Percentiles rank a stretch among this genome's conserved stretches.
Evolutionary conservation across 2,113 vertebrate genomes (phyloP).

Genomic region (Leptocoma aspasia): DNA sequence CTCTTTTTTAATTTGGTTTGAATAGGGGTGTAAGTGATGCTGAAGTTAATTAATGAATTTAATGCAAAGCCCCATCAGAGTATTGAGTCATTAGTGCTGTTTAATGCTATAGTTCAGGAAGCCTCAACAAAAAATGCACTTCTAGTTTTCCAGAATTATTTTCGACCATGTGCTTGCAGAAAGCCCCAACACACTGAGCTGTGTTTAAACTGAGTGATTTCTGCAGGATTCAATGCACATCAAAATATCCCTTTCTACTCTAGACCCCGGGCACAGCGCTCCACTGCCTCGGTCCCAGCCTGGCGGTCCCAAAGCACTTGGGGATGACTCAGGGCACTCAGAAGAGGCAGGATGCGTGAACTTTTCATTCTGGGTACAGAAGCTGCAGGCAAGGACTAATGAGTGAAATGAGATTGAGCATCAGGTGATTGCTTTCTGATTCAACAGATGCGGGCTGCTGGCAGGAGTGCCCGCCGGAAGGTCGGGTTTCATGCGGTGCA

Average conservation of each 20-base stretch:
- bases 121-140: not conserved
- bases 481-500: not conserved
- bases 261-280: accelerated
- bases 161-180: accelerated
- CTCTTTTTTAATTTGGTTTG: not conserved
- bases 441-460: not conserved
- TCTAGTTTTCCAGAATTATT: not conserved
- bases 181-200: not conserved
- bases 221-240: not conserved
- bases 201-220: not conserved
- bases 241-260: not conserved
- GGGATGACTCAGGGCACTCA: not conserved
- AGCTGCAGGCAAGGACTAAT: not conserved
- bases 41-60: not conserved
- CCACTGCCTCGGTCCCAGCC: not conserved
- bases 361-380: not conserved
- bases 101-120: not conserved
- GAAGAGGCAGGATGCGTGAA: not conserved
- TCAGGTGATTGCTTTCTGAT: not conserved
- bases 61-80: not conserved
- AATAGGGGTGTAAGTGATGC: not conserved
- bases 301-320: not conserved
- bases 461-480: not conserved
- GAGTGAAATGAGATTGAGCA: conserved; percentile 12
- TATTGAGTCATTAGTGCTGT: not conserved